Percentiles rank a stretch among this genome's conserved stretches.
Evolutionary conservation across 2,113 vertebrate species (phyloP).

Genomic region (Zosterops borbonicus): DNA sequence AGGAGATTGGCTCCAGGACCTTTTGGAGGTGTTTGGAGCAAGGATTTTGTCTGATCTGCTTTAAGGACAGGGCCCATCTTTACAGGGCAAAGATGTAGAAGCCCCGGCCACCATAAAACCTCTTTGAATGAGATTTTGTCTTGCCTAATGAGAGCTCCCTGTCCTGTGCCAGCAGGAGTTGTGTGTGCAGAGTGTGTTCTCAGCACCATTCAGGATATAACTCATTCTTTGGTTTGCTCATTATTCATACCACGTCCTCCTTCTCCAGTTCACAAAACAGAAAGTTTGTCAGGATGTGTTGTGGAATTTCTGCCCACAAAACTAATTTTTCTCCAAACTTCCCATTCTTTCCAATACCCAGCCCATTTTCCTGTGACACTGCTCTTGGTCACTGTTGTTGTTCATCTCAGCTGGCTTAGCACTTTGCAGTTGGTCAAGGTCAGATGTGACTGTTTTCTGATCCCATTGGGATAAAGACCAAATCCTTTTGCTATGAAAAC

Average conservation of each 20-base stretch:
- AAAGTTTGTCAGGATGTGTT: not conserved
- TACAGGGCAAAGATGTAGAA: not conserved
- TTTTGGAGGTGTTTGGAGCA: not conserved
- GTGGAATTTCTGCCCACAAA: not conserved
- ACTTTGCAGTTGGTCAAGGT: not conserved
- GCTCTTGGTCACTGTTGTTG: not conserved
- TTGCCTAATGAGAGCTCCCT: not conserved
- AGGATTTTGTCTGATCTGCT: not conserved
- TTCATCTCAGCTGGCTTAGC: not conserved
- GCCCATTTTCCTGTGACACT: not conserved
- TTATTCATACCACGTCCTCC: not conserved
- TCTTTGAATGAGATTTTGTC: not conserved
- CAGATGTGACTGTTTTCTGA: not conserved
- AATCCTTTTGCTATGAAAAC: not conserved
- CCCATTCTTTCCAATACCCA: not conserved
- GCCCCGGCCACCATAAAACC: not conserved
- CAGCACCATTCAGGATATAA: not conserved
- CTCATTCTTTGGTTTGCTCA: not conserved
- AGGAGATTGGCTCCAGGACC: not conserved
- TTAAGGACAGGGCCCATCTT: not conserved
- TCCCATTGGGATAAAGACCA: not conserved
- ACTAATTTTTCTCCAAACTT: not conserved
- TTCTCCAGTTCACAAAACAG: not conserved
- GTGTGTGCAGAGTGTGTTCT: not conserved
- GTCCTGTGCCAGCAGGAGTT: not conserved